These are phyloP conservation scores for Punctoribates punctum DNA, from an alignment of 2,888 invertebrate genomes.

Conservation along the genomic window DNA sequence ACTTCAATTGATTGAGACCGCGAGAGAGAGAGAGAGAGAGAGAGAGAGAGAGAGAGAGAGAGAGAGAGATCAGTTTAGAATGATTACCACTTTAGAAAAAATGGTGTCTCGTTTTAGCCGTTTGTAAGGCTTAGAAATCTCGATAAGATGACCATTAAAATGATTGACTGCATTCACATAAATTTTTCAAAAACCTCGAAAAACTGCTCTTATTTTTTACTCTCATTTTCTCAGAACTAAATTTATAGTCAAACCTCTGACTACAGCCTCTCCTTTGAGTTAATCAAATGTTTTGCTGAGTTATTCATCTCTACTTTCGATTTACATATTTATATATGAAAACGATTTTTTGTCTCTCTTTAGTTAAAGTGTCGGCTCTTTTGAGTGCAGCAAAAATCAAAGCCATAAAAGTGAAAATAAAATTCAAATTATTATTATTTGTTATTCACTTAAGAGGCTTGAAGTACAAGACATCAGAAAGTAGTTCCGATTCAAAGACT, in stretches of 20 bases:
- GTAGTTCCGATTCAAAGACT: no score
- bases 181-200: not conserved
- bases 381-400: not conserved
- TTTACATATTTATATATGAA: not conserved
- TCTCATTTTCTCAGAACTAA: not conserved
- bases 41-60: no score
- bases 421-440: no score
- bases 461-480: not conserved
- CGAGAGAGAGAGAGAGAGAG: no score
- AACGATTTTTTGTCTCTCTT: not conserved
- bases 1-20: no score
- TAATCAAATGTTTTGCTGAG: not conserved
- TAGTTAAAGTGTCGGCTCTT: no score
- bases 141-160: not conserved
- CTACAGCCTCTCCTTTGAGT: not conserved
- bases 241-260: not conserved
- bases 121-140: not conserved
- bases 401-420: not conserved
- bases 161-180: not conserved
- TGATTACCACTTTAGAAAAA: no score
- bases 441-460: not conserved
- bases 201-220: not conserved
- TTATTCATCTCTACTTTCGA: not conserved
- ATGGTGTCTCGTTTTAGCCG: not conserved
- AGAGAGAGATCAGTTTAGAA: no score